A percentile compares a stretch with the other conserved stretches of the same genome.
Conservation (phyloP, 2,797 vertebrate genomes). For the Uromys caudimaculatus region DNA sequence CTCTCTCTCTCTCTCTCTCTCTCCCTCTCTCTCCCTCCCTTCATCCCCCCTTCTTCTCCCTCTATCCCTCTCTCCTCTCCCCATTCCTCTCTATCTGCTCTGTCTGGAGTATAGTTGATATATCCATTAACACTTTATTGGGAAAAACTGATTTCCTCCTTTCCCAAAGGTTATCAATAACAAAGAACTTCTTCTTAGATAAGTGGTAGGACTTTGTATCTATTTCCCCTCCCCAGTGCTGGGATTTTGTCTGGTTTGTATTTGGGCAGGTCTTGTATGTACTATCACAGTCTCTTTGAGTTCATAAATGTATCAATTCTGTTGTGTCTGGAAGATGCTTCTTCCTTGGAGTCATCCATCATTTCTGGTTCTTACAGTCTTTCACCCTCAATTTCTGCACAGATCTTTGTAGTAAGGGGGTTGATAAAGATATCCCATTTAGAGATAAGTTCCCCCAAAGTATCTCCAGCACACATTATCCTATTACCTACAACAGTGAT, state of each 20-base stretch:
- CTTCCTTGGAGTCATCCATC: not conserved
- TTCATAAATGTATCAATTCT: not conserved
- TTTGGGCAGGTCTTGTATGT: too few species aligned
- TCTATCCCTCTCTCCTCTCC: too few species aligned
- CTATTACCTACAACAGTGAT: not conserved
- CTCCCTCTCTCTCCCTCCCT: not conserved
- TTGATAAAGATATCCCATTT: not conserved
- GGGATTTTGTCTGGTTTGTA: not conserved
- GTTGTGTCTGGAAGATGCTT: not conserved
- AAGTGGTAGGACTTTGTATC: too few species aligned
- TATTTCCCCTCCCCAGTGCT: not conserved
- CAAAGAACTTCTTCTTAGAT: not conserved
- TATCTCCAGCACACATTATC: too few species aligned
- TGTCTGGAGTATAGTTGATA: not conserved
- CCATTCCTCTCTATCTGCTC: too few species aligned
- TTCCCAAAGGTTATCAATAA: not conserved
- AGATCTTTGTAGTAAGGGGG: not conserved
- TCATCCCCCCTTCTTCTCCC: not conserved
- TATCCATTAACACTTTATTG: not conserved
- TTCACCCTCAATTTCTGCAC: not conserved
- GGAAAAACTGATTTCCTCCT: not conserved
- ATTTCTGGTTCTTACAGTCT: not conserved
- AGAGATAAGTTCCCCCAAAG: not conserved
- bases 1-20: not conserved
- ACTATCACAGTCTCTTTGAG: not conserved